Evolutionary conservation across 2,888 invertebrate genomes (phyloP).

Genomic region (Tipula helvola): DNA sequence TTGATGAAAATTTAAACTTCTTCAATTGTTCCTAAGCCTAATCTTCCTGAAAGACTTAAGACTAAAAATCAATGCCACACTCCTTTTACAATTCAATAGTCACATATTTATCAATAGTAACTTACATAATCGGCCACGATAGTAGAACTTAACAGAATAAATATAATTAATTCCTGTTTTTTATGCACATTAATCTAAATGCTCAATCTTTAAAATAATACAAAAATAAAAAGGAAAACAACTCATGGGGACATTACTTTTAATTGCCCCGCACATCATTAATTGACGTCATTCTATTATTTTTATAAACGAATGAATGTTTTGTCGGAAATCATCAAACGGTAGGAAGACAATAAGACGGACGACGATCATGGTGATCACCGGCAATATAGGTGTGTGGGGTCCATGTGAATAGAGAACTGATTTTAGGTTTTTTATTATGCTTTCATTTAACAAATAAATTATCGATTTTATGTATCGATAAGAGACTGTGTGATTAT

Average conservation of each 20-base stretch:
- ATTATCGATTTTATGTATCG: not conserved
- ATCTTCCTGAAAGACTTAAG: no score
- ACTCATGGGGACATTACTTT: not conserved
- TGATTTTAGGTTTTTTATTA: not conserved
- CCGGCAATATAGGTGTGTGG: not conserved
- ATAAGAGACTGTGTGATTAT: not conserved
- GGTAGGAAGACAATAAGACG: not conserved
- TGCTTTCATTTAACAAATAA: not conserved
- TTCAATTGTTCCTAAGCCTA: no score
- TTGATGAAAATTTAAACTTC: no score
- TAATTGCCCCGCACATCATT: not conserved
- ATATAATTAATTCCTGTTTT: not conserved
- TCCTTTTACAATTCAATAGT: no score
- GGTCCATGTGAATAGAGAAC: not conserved
- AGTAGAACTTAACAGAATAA: not conserved
- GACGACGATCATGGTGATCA: not conserved
- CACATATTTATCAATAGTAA: no score
- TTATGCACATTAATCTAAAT: not conserved
- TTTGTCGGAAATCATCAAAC: not conserved
- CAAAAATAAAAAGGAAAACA: not conserved
- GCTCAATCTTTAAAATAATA: not conserved
- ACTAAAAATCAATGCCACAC: no score
- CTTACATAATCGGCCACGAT: not conserved
- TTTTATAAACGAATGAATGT: not conserved
- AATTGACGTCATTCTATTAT: not conserved